phyloP scores from a whole-genome alignment of 2,797 vertebrate species.

The Chromobotia macracanthus region DNA sequence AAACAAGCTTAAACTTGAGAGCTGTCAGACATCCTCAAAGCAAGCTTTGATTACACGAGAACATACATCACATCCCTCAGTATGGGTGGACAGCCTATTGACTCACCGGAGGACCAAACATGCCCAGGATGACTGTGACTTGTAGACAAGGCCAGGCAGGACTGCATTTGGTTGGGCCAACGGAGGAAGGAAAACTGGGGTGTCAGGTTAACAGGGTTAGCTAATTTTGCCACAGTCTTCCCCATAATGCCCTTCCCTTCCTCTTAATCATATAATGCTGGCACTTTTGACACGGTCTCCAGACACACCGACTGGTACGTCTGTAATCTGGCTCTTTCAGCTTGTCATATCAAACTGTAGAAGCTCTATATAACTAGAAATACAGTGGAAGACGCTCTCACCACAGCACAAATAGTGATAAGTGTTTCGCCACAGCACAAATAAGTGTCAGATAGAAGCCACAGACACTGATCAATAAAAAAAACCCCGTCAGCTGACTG shows the following conservation, averaged over 20 bases:
- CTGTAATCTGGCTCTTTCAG: background rate
- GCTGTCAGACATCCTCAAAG: slow-evolving; percentile 61
- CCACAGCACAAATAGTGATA: too few species aligned
- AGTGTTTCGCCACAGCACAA: background rate
- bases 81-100: slow-evolving; percentile 53
- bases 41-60: slow-evolving; percentile 39
- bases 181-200: slow-evolving; percentile 9
- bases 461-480: background rate
- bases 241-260: slow-evolving; percentile 56
- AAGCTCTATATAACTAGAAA: background rate
- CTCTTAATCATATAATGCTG: slow-evolving; percentile 2
- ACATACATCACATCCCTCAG: background rate
- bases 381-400: background rate
- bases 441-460: background rate
- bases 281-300: background rate
- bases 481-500: background rate
- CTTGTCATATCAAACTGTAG: background rate
- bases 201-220: slow-evolving; percentile 31
- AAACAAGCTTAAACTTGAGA: slow-evolving; percentile 26
- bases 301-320: background rate
- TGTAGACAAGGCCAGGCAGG: slow-evolving; percentile 10
- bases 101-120: slow-evolving; percentile 65
- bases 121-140: slow-evolving; percentile 30
- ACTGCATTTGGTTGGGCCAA: background rate
- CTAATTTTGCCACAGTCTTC: slow-evolving; percentile 48